Conservation (phyloP, 2,888 invertebrate species). For the Dolomedes plantarius region DNA sequence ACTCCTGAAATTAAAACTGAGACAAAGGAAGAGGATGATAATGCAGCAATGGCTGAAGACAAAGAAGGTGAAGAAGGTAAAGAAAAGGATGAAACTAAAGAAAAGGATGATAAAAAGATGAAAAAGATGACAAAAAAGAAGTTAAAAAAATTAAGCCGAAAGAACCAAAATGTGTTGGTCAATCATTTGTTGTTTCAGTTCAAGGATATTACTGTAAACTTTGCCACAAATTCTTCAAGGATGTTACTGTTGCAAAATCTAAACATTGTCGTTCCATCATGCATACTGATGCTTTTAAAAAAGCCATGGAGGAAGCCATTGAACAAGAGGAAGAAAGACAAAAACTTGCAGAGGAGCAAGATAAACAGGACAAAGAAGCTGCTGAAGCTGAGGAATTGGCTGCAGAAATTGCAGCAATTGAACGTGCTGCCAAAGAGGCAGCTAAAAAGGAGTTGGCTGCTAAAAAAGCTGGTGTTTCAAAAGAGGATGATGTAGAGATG, state of each 20-base stretch:
- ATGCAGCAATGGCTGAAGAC: constrained; percentile 1
- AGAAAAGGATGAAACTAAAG: constrained; percentile 32
- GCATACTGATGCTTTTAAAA: constrained; percentile 62
- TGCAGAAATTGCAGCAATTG: constrained; percentile 62
- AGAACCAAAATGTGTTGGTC: constrained; percentile 63
- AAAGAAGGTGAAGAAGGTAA: constrained; percentile 34
- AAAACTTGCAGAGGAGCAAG: constrained; percentile 64
- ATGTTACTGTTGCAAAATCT: constrained; percentile 55
- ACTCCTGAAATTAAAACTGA: constrained; percentile 12
- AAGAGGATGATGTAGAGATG: constrained; percentile 57
- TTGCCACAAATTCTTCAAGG: constrained; percentile 67
- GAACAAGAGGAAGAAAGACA: constrained; percentile 71
- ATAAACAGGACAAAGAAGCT: constrained; percentile 60
- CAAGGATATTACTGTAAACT: constrained; percentile 69
- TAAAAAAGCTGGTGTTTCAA: constrained; percentile 40
- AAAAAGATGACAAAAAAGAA: constrained; percentile 61
- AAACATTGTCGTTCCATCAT: constrained; percentile 68
- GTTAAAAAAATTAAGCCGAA: constrained; percentile 47
- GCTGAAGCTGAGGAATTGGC: constrained; percentile 56
- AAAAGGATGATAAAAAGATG: constrained; percentile 54
- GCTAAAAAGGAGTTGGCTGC: constrained; percentile 51
- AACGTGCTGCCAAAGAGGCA: constrained; percentile 58
- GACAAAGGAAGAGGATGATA: constrained; percentile 13
- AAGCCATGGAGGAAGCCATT: constrained; percentile 64
- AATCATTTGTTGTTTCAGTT: constrained; percentile 63